Conservation (phyloP, 2,888 invertebrate species). For the Eubasilissa splendida region DNA sequence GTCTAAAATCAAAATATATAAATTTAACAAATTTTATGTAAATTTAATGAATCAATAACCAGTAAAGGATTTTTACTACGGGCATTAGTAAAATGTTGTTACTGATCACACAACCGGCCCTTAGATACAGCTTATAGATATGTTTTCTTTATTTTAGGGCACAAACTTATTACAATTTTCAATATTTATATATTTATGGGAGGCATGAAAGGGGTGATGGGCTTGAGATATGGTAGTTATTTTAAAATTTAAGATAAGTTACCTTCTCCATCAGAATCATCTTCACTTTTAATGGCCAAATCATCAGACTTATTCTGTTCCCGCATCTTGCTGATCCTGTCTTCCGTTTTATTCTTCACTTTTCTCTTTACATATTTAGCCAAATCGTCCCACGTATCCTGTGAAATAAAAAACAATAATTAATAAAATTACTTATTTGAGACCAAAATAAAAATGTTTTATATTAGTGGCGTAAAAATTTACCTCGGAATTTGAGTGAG, state of each 20-base stretch:
- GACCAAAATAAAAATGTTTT: not conserved
- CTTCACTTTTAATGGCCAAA: slow-evolving; percentile 64
- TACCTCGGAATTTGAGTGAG: no score
- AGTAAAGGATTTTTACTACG: no score
- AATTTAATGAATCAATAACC: not conserved
- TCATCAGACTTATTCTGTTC: slow-evolving; percentile 67
- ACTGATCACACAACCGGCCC: no score
- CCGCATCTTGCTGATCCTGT: slow-evolving; percentile 79
- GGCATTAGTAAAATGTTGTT: no score
- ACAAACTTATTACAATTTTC: no score
- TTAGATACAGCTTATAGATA: no score
- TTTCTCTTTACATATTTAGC: slow-evolving; percentile 86
- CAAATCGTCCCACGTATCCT: slow-evolving; percentile 86
- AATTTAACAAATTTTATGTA: not conserved
- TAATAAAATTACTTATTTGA: not conserved
- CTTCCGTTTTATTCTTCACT: slow-evolving; percentile 86
- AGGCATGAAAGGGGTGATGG: not conserved
- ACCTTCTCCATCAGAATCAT: slow-evolving; percentile 70
- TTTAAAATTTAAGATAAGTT: slow-evolving; percentile 59
- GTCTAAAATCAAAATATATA: slow-evolving; percentile 55
- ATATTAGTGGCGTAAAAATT: no score
- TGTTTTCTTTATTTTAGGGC: not conserved
- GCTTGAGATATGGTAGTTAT: no score
- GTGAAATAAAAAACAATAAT: slow-evolving; percentile 47
- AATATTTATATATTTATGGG: not conserved